These are phyloP conservation scores for Antedon mediterranea DNA, from an alignment of 53 echinoderm and acorn worm genomes.

Conservation along the genomic window DNA sequence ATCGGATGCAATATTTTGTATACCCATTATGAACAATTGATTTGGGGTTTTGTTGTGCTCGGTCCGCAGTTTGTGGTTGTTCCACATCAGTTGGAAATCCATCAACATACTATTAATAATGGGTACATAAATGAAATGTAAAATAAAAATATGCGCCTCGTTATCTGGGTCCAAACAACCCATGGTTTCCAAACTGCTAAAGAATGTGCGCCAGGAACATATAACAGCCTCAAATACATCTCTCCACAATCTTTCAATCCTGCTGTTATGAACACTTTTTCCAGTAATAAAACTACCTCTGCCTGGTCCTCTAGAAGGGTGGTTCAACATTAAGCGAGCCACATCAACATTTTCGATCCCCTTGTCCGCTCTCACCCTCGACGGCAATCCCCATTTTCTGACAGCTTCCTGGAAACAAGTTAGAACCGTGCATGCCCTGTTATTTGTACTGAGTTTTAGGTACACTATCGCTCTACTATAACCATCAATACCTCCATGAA, in stretches of 20 bases:
- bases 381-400: not conserved
- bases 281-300: not conserved
- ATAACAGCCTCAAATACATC: not conserved
- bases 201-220: not conserved
- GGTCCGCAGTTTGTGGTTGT: not conserved
- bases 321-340: not conserved
- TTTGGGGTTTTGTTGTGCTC: not conserved
- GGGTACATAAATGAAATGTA: not conserved
- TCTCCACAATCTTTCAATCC: not conserved
- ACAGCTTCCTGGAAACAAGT: not conserved
- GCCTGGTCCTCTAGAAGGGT: not conserved
- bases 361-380: not conserved
- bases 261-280: not conserved
- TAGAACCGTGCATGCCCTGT: not conserved
- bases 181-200: not conserved
- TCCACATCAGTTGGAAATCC: not conserved
- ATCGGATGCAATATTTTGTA: not conserved
- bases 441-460: not conserved
- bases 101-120: not conserved
- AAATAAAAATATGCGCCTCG: not conserved
- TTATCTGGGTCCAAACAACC: not conserved
- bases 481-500: not conserved
- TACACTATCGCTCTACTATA: not conserved
- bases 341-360: not conserved
- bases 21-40: not conserved